phyloP scores from a whole-genome alignment of 2,797 vertebrate genomes.

The Clarias platycephalus region DNA sequence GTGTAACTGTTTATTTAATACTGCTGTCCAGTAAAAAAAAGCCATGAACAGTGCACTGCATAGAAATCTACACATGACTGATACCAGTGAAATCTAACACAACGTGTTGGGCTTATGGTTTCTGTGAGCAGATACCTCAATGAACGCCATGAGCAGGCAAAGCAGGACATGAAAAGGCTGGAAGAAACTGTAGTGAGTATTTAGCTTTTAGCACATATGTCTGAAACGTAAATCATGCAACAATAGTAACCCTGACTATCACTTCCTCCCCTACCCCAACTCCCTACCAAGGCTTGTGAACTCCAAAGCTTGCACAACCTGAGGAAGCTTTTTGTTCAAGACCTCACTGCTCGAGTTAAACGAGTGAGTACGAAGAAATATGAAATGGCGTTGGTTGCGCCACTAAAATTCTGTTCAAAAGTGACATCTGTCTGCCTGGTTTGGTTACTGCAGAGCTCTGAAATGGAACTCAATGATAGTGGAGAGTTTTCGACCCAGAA shows the following conservation, averaged over 20 bases:
- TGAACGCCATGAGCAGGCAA: conserved; percentile 79
- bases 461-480: conserved; percentile 83
- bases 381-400: background rate
- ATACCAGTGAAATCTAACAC: background rate
- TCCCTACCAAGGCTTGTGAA: conserved; percentile 79
- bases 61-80: background rate
- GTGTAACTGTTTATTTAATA: background rate
- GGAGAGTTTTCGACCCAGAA: conserved; percentile 89
- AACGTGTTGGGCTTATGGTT: background rate
- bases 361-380: conserved; percentile 75
- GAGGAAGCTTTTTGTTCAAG: conserved; percentile 94
- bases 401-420: background rate
- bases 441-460: conserved; percentile 75
- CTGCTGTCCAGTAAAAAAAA: background rate
- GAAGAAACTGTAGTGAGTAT: conserved; percentile 89
- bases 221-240: background rate
- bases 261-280: background rate
- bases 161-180: conserved; percentile 90
- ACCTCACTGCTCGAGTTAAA: conserved; percentile 91
- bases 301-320: conserved; percentile 94
- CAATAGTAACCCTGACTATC: background rate
- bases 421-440: background rate
- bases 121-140: conserved; percentile 75
- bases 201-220: background rate
- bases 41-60: background rate